Evolutionary conservation across 2,113 vertebrate species (phyloP), one percentile per base, ranked within the genome.

Genomic region (Neolamprologus sp.): DNA sequence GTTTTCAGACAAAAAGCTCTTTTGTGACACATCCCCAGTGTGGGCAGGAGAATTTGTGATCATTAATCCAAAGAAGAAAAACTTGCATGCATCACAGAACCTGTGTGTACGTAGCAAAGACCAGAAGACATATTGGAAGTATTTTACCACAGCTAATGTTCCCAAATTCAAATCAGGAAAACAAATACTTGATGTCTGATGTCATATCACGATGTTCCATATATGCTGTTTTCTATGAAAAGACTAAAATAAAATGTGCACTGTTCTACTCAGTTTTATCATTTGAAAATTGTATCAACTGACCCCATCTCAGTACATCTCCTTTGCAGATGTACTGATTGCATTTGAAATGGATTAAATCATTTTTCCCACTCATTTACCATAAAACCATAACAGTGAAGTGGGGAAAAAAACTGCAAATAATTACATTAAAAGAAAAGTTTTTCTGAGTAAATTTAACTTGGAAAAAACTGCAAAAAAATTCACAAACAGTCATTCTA

Each of bases 41-140:
- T 60, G 28, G 9, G 57, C 57, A 60, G 57, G 57, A 33, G 28
- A 60, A 33, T 60, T 33, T 60, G 28, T 0, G 0, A 60, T 30
- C 57, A 58, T 58, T 58, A 58, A 58, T 58, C 55, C 57, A 4
- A 60, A 60, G 57, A 45, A 73, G 68, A 73, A 73, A 47, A 26
- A 4, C 21, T 47, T 1, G 3, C 40, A 26, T 16, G 68, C 40
- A 5, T 47, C 68, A 45, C 13, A 73, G 21, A 42, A 26, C 37
- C 37, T 45, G 21, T 45, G 65, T 73, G 21, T 16, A 16, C 0
- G 4, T 75, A 75, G 0, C 40, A 47, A 75, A 47, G 68, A 28
- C 23, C 68, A 47, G 0, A 17, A 28, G 4, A 26, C 23, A 9
- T 45, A 73, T 42, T 45, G 2, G 8, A 75, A 75, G 14, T 28